Base-by-base conservation (phyloP, 1,140 invertebrate genomes). In the Macrosteles quadrilineatus region DNA sequence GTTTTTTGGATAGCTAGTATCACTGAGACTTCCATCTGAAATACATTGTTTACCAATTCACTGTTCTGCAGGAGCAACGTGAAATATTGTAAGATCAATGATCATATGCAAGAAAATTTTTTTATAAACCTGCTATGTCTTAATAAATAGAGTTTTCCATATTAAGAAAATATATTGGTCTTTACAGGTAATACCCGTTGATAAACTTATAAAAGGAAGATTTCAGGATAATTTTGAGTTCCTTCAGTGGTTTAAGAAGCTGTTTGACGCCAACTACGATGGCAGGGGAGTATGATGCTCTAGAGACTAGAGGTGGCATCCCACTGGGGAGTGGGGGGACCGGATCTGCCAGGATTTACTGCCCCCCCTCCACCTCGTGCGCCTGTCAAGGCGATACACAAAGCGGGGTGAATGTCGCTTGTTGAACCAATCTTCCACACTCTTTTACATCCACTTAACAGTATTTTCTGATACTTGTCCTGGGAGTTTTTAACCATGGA, bases 151-250 rank as follows among this genome's bases (percentile, higher is more conserved):
- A n/a, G n/a, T n/a, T n/a, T n/a, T n/a, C n/a, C n/a, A n/a, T n/a
- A n/a, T n/a, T n/a, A n/a, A n/a, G n/a, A n/a, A n/a, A n/a, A n/a
- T n/a, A n/a, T n/a, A 14, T 36, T 36, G 17, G 47, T 50, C 21
- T 25, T 84, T 83, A 72, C 84, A 98, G 96, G 93, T 97, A 79
- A 96, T 98, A 83, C 95, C 96, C 72, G 95, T 98, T 81, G 96
- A 98, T 83, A 96, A 93, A 84, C 87, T 98, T 82, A 95, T 98
- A 79, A 98, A 98, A 83, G 96, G 95, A 76, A 90, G 94, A 78
- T 99, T 98, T 84, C 95, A 97, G 89, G 97, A 99, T 85, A 99
- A 99, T 85, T 99, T 99, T 89, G 98, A 99, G 85, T 99, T 99
- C 86, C 90, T 99, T 72, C 98, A 99, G 87, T 99, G 98, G 98